Evolutionary conservation across 2,888 invertebrate species (phyloP), one percentile per base, ranked within the genome.

Genomic region (Drosophila meridionalis): DNA sequence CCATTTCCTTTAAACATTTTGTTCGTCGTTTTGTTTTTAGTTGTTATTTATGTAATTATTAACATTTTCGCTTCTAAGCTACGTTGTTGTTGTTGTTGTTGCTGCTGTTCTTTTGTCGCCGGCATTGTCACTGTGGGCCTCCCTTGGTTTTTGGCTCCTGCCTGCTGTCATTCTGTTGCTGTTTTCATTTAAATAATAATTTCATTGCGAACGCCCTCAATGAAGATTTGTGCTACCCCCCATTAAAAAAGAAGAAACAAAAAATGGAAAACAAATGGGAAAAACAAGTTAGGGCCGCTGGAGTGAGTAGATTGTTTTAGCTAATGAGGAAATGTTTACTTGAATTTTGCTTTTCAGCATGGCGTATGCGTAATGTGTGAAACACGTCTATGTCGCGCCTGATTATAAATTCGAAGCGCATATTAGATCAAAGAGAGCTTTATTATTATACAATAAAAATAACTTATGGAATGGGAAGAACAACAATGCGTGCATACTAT

Each of bases 131-230:
- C 48, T 64, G 73, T 69, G 40, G 59, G 45, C 74, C 30, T 74
- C 73, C 72, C 71, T 61, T 36, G 20, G 47, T 45, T 59, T 50
- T 56, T 56, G 40, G 45, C 48, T 64, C 59, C 66, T 60, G 61
- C 40, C 52, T 60, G 55, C 70, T 61, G 57, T 72, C 66, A 68
- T 73, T 69, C 70, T 78, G 66, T 66, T 82, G 82, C 82, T 89
- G 75, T 84, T 87, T 90, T 89, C 85, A 84, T 87, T 90, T 89
- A 83, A 90, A 85, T 87, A 87, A 90, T 90, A 90, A 90, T 91
- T 90, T 91, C 87, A 89, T 90, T 89, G 89, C 78, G 67, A 87
- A 79, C 79, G 90, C 81, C 87, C 83, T 75, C 75, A 66, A 63
- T 67, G 73, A 64, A 66, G 65, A 69, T 68, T 78, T 77, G 50